Percentiles rank a stretch among this genome's conserved stretches.
phyloP scores from a whole-genome alignment of 1,140 invertebrate species.

The Bombus sibiricus region DNA sequence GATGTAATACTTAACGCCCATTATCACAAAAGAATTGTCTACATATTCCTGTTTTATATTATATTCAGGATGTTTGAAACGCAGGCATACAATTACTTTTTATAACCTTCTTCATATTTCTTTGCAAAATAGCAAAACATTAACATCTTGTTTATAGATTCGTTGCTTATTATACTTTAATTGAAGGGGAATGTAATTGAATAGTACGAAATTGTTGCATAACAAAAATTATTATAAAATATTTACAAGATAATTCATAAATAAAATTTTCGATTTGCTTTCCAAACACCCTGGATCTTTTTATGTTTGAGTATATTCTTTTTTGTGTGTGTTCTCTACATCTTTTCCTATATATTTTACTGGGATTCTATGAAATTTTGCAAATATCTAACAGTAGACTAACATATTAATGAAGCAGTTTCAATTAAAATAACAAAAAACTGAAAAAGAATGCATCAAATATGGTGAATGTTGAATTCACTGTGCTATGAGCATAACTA shows the following conservation, averaged over 20 bases:
- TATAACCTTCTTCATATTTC: constrained; percentile 26
- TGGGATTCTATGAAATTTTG: constrained; percentile 8
- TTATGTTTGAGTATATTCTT: constrained; percentile 52
- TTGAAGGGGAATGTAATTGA: constrained; percentile 27
- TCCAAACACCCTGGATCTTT: constrained; percentile 50
- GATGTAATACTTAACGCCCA: constrained; percentile 55
- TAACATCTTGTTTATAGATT: constrained; percentile 3
- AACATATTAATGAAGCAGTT: constrained; percentile 35
- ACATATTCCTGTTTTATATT: constrained; percentile 51
- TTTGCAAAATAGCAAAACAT: constrained; percentile 15
- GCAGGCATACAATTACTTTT: constrained; percentile 26
- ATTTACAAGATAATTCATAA: neutral
- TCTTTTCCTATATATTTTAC: constrained; percentile 30
- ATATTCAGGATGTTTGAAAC: constrained; percentile 60
- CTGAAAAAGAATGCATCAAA: constrained; percentile 9
- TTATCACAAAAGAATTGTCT: constrained; percentile 45
- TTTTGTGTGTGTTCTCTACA: constrained; percentile 39
- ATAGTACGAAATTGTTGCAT: constrained; percentile 23
- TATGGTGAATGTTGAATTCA: neutral
- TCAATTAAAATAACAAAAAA: constrained; percentile 29
- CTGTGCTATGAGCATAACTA: neutral
- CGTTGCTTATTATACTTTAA: constrained; percentile 23
- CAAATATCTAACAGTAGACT: constrained; percentile 42
- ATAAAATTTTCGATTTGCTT: constrained; percentile 45
- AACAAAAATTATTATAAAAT: constrained; percentile 14